Base-by-base conservation (phyloP, 2,888 invertebrate species). In the Brachyptera risi region DNA sequence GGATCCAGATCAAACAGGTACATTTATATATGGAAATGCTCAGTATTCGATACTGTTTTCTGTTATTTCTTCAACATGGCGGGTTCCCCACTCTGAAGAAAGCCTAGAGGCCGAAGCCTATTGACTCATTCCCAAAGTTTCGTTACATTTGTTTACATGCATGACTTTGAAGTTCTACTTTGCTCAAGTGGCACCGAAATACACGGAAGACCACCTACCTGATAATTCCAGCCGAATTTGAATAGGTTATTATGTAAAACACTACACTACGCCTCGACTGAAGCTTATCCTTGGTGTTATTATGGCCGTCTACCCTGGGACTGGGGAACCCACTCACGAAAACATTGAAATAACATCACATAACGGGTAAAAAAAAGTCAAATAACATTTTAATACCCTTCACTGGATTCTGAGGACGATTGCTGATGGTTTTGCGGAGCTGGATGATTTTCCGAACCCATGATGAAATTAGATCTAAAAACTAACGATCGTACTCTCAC, bases 391-490 rank as follows among this genome's bases (percentile, higher is more conserved):
- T 72, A 77, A 73, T 77, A 76, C 74, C 75, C 74, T 75, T 72
- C 71, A 69, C 69, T 71, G 73, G 69, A 71, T 71, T 73, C 71
- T 71, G 72, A 71, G 70, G 75, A 74, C 71, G 73, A 73, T 73
- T 74, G 74, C 71, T 73, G 73, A 71, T 71, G 73, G 70, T 73
- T 71, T 74, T 73, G 74, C 72, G 74, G 73, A 69, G 72, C 73
- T 72, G 75, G 75, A 78, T 77, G 76, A 73, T 73, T 75, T 72
- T 74, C 74, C 70, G 74, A 74, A 72, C 76, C 78, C 79, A 79
- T 80, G 73, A 73, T 74, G 71, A 73, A 74, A 71, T 71, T 70
- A 70, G 74, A 75, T 75, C 71, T 72, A 72, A 69, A 72, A 71
- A 71, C 71, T 72, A 75, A 73, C 73, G 62, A 66, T 60, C 64